phyloP scores from a whole-genome alignment of 2,113 vertebrate genomes.

The Setophaga petechia region DNA sequence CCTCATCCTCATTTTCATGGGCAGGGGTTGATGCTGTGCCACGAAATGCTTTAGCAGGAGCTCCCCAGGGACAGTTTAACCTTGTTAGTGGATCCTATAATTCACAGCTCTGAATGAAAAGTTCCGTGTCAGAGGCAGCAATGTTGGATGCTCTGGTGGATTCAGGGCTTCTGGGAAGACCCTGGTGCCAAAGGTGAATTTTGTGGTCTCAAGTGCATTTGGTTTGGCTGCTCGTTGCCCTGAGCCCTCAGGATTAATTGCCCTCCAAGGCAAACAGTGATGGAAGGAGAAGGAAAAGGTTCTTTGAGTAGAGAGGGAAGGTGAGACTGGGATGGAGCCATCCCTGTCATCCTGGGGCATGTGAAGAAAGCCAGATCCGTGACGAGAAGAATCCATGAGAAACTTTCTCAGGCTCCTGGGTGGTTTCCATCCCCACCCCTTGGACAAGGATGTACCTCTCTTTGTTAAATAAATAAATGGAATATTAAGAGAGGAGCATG shows the following conservation, averaged over 20 bases:
- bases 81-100: not conserved
- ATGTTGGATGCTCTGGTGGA: not conserved
- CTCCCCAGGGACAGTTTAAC: not conserved
- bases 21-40: not conserved
- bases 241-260: not conserved
- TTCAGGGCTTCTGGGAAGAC: not conserved
- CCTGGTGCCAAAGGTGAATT: not conserved
- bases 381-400: not conserved
- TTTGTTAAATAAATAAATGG: not conserved
- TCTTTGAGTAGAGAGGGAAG: not conserved
- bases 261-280: not conserved
- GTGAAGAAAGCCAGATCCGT: not conserved
- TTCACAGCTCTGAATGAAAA: not conserved
- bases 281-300: not conserved
- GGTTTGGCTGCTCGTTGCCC: not conserved
- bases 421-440: not conserved
- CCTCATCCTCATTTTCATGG: fast-evolving
- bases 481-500: fast-evolving
- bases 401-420: not conserved
- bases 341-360: fast-evolving
- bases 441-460: fast-evolving
- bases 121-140: not conserved
- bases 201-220: not conserved
- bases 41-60: not conserved
- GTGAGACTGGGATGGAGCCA: not conserved